A percentile compares a stretch with the other conserved stretches of the same genome.
These are phyloP conservation scores for Lordiphosa mommai DNA, from an alignment of 1,140 invertebrate genomes.

Conservation along the genomic window DNA sequence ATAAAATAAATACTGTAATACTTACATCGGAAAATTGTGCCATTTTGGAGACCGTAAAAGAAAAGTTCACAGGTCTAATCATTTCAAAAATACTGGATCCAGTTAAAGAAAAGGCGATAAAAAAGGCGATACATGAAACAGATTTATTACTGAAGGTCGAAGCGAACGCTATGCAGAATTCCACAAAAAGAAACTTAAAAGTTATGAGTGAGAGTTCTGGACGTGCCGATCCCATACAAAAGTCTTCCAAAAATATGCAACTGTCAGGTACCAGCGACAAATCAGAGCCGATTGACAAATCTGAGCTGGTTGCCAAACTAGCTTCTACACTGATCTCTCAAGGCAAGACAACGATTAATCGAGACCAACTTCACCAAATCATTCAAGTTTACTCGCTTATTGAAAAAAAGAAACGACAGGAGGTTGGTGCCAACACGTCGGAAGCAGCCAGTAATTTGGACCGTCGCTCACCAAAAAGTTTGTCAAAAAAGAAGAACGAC, in stretches of 20 bases:
- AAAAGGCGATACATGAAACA: conserved; percentile 52
- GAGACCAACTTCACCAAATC: conserved; percentile 61
- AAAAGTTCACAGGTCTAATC: conserved; percentile 67
- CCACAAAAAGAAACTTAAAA: background rate
- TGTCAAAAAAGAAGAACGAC: background rate
- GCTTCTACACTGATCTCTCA: conserved; percentile 59
- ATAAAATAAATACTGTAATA: conserved; percentile 24
- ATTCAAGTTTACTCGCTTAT: conserved; percentile 58
- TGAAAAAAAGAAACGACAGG: conserved; percentile 53
- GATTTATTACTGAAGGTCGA: conserved; percentile 38
- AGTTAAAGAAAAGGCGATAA: conserved; percentile 48
- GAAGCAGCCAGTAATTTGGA: background rate
- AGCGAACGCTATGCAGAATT: background rate
- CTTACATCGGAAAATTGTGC: conserved; percentile 53
- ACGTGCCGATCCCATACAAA: background rate
- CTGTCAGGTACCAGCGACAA: conserved; percentile 1
- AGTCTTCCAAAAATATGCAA: background rate
- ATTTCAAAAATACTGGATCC: conserved; percentile 58
- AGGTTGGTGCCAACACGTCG: background rate
- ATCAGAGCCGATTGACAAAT: conserved; percentile 27
- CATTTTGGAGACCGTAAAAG: conserved; percentile 60
- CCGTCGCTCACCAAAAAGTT: background rate
- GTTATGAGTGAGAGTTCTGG: background rate
- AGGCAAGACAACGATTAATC: conserved; percentile 62
- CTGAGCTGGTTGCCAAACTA: conserved; percentile 58